A percentile compares a stretch with the other conserved stretches of the same genome.
phyloP scores from a whole-genome alignment of 2,888 invertebrate species.

The Tuberolachnus salignus region DNA sequence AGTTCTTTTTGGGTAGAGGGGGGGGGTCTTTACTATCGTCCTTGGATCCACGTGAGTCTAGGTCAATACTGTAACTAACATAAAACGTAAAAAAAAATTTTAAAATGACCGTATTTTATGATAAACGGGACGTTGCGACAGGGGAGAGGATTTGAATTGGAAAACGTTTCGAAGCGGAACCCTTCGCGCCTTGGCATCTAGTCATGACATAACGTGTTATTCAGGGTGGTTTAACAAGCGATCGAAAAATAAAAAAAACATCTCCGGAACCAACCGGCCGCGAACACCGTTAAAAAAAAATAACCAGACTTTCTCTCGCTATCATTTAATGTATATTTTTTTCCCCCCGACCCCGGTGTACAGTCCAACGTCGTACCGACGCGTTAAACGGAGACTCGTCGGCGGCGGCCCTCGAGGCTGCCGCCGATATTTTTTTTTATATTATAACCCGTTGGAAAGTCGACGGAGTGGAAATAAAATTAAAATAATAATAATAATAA shows the following conservation, averaged over 20 bases:
- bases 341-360: neutral
- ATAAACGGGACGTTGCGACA: neutral
- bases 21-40: too few relatives aligned
- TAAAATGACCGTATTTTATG: constrained; percentile 8
- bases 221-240: neutral
- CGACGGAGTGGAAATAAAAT: neutral
- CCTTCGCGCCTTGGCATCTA: neutral
- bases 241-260: neutral
- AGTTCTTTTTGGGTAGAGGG: too few relatives aligned
- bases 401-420: neutral
- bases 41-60: constrained; percentile 5
- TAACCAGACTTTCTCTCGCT: too few relatives aligned
- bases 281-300: too few relatives aligned
- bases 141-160: neutral
- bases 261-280: too few relatives aligned
- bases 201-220: neutral
- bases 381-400: neutral
- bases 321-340: neutral
- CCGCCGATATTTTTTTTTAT: too few relatives aligned
- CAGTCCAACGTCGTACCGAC: too few relatives aligned
- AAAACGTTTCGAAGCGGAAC: constrained; percentile 6
- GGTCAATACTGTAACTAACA: constrained; percentile 21
- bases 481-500: neutral
- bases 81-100: constrained; percentile 6
- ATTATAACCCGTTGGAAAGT: neutral